Conservation (phyloP, 2,113 vertebrate genomes). For the Puntigrus tetrazona region DNA sequence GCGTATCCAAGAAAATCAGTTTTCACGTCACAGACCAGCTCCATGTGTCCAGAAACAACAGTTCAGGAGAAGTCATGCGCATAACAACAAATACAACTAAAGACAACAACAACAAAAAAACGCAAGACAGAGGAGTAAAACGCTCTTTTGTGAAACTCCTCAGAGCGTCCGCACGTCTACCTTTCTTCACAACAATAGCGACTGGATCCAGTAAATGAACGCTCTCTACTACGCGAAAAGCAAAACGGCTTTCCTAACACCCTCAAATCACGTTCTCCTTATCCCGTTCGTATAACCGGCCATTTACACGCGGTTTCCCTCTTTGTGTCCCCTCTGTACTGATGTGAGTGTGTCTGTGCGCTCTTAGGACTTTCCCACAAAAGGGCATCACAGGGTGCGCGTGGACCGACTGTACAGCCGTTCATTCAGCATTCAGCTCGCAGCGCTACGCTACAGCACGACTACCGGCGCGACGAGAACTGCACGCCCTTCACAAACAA, state of each 20-base stretch:
- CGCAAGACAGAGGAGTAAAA: neutral
- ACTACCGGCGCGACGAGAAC: neutral
- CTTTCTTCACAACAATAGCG: constrained; percentile 7
- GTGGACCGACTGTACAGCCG: constrained; percentile 15
- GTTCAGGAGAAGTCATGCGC: no score
- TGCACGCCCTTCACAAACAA: neutral
- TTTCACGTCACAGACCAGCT: neutral
- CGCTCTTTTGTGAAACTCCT: neutral
- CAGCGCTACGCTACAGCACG: neutral
- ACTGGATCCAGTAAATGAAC: constrained; percentile 2
- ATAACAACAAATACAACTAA: neutral
- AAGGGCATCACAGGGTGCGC: constrained; percentile 68
- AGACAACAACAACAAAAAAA: neutral
- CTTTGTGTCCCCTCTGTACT: constrained; percentile 65
- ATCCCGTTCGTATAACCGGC: constrained; percentile 63
- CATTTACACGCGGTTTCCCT: constrained; percentile 57
- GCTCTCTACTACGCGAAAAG: constrained; percentile 48
- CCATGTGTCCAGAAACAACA: neutral
- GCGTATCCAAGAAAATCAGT: neutral
- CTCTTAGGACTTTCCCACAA: constrained; percentile 71
- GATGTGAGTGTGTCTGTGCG: constrained; percentile 71
- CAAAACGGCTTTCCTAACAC: constrained; percentile 68
- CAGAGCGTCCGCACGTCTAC: neutral
- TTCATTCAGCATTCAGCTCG: constrained; percentile 14
- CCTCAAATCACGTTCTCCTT: constrained; percentile 62